These are phyloP conservation scores for Cheilosia soror DNA, from an alignment of 2,888 invertebrate genomes.

Conservation along the genomic window DNA sequence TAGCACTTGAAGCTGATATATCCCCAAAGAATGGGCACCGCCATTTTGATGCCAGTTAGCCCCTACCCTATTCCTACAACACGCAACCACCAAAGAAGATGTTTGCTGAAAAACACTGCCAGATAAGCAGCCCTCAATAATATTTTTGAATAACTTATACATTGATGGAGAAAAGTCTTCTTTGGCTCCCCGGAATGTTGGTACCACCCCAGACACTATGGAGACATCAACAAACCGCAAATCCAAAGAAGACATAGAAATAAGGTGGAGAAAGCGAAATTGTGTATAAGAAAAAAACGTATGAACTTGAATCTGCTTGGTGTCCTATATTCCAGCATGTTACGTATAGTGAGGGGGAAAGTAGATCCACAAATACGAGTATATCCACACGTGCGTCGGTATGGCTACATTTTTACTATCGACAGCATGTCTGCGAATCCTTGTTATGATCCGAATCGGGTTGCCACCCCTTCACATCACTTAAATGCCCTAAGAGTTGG, in stretches of 20 bases:
- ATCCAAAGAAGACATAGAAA: conserved; percentile 2
- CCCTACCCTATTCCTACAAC: too few species aligned
- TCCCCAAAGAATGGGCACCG: too few species aligned
- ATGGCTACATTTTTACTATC: conserved; percentile 25
- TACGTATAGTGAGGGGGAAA: not conserved
- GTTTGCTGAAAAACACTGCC: too few species aligned
- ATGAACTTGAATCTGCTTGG: not conserved
- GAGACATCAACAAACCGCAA: conserved; percentile 30
- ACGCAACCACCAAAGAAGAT: too few species aligned
- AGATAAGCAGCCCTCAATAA: too few species aligned
- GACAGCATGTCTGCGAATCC: conserved; percentile 36
- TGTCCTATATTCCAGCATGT: not conserved
- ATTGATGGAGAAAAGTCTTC: not conserved
- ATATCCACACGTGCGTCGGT: conserved; percentile 16
- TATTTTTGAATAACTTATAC: too few species aligned
- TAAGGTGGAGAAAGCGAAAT: too few species aligned
- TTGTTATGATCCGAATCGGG: conserved; percentile 30
- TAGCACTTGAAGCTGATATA: too few species aligned
- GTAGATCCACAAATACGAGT: not conserved
- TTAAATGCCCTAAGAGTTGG: not conserved
- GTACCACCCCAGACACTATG: conserved; percentile 34
- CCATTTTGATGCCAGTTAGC: too few species aligned
- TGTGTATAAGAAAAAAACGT: conserved; percentile 12
- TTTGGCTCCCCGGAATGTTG: not conserved
- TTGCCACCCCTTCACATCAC: not conserved